These are phyloP conservation scores for Idaea straminata DNA, from an alignment of 2,888 invertebrate species.

Conservation along the genomic window DNA sequence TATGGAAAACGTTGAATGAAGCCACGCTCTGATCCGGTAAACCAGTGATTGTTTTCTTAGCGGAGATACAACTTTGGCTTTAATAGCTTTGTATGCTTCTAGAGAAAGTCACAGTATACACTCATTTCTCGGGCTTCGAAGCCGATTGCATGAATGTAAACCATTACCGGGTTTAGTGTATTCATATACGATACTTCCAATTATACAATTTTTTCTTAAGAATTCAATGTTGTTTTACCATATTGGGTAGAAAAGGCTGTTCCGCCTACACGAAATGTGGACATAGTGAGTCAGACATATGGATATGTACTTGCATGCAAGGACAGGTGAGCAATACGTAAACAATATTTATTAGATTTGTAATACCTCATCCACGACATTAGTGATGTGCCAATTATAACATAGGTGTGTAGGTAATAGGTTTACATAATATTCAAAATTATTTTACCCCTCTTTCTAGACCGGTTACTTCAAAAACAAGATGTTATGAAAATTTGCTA, in stretches of 20 bases:
- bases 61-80: slow-evolving; percentile 41
- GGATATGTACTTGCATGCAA: slow-evolving; percentile 53
- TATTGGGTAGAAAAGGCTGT: slow-evolving; percentile 56
- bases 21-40: slow-evolving; percentile 26
- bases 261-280: slow-evolving; percentile 70
- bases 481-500: background rate
- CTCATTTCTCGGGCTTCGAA: slow-evolving; percentile 29
- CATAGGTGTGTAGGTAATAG: slow-evolving; percentile 9
- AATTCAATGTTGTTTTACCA: slow-evolving; percentile 42
- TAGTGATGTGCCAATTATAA: slow-evolving; percentile 25
- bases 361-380: slow-evolving; percentile 56
- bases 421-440: background rate
- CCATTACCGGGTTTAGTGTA: slow-evolving; percentile 14
- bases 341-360: slow-evolving; percentile 25
- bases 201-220: slow-evolving; percentile 20
- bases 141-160: slow-evolving; percentile 23
- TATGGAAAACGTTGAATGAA: slow-evolving; percentile 28
- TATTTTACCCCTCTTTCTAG: background rate
- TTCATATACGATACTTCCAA: slow-evolving; percentile 8
- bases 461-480: background rate
- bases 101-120: slow-evolving; percentile 55
- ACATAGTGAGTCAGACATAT: slow-evolving; percentile 68
- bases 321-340: slow-evolving; percentile 65
- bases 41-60: slow-evolving; percentile 51
- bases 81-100: slow-evolving; percentile 35